Evolutionary conservation across 1,140 invertebrate species (phyloP), one percentile per base, ranked within the genome.

Genomic region (Drosophila lacteicornis): DNA sequence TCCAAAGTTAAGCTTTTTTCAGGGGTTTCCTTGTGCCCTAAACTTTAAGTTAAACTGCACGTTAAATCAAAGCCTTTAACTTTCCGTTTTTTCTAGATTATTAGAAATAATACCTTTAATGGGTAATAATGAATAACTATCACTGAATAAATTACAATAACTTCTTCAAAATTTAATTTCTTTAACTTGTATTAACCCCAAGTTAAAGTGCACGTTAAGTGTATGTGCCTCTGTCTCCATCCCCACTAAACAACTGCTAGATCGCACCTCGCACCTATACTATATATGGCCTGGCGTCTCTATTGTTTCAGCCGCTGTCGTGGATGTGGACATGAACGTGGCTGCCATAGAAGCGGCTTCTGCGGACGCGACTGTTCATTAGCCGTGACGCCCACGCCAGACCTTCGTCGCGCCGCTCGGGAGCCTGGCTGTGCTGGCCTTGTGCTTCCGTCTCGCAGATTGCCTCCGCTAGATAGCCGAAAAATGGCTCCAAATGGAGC

Each of bases 401-500:
- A 88, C 84, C 83, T 87, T 87, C 84, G 75, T 51, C 45, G 61
- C 68, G 62, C 74, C 84, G 63, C 60, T 67, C 83, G 55, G 55
- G 68, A 73, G 70, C 70, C 69, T 71, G 67, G 43, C 49, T 75
- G 49, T 57, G 76, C 33, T 46, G 47, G 75, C 58, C 55, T 71
- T 68, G 61, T 63, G 38, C 55, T 25, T 36, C 50, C 50, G 70
- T 57, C 61, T 69, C 70, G 59, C 36, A 59, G 83, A 86, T 86
- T 45, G 49, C 25, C 50, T 17, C 46, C 30, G 40, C 15, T 33
- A 27, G 83, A 82, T 86, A 87, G 83, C 83, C 83, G 62, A 82
- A 79, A 53, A 46, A 25, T 42, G 27, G 27, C 38, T 19, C 40
- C 27, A 9, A 27, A 56, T 55, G 13, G 19, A 55, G 33, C 51